These are phyloP conservation scores for Caranx melampygus DNA, from an alignment of 2,113 vertebrate species.

Conservation along the genomic window DNA sequence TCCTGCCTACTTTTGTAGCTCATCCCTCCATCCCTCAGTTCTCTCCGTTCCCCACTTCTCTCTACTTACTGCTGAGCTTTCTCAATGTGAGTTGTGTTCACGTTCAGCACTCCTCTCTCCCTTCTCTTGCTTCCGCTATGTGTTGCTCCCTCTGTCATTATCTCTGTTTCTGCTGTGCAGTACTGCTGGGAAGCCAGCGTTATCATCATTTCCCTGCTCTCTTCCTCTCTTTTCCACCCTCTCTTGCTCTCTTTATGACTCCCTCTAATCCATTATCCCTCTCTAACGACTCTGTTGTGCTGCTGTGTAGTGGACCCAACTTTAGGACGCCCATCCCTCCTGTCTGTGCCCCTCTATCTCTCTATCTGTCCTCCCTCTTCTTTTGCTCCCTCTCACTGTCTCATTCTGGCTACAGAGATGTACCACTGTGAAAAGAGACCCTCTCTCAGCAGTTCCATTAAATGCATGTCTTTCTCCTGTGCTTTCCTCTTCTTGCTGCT, in stretches of 20 bases:
- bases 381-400: constrained; percentile 17
- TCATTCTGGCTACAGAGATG: constrained; percentile 48
- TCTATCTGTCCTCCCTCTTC: constrained; percentile 32
- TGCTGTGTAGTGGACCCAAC: constrained; percentile 67
- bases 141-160: constrained; percentile 64
- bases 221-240: constrained; percentile 28
- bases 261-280: constrained; percentile 71
- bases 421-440: constrained; percentile 59
- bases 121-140: constrained; percentile 33
- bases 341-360: constrained; percentile 38
- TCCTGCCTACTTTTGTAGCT: constrained; percentile 21
- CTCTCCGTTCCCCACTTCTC: constrained; percentile 30
- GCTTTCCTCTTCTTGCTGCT: constrained; percentile 43
- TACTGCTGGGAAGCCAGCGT: constrained; percentile 65
- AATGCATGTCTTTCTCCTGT: constrained; percentile 49
- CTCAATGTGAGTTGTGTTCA: constrained; percentile 47
- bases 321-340: constrained; percentile 45
- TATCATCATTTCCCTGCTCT: constrained; percentile 64
- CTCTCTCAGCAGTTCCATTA: constrained; percentile 60
- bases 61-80: constrained; percentile 56
- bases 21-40: constrained; percentile 23
- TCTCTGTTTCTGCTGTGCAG: constrained; percentile 61
- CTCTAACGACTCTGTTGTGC: constrained; percentile 65
- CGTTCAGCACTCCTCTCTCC: constrained; percentile 29
- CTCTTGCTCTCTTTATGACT: constrained; percentile 47